Conservation (phyloP, 2,113 vertebrate species). For the Podarcis cretensis region DNA sequence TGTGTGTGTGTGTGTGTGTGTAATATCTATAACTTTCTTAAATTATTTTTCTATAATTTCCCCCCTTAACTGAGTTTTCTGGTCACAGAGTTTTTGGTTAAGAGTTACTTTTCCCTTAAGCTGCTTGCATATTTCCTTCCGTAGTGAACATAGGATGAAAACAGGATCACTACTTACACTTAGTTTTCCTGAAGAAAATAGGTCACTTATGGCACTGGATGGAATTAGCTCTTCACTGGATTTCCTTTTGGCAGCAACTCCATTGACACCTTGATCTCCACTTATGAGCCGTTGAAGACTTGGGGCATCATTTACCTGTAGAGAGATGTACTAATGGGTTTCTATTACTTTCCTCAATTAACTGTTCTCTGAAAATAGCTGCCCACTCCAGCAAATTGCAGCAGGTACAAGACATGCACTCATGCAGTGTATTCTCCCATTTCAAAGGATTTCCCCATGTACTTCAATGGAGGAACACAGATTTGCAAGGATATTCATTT, state of each 20-base stretch:
- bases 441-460: not conserved
- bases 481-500: not conserved
- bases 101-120: too few species aligned
- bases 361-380: not conserved
- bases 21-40: too few species aligned
- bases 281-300: conserved; percentile 79
- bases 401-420: not conserved
- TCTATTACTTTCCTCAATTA: not conserved
- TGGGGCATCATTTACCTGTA: conserved; percentile 76
- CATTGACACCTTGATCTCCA: conserved; percentile 59
- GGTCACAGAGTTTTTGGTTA: too few species aligned
- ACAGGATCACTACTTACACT: conserved; percentile 61
- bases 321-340: conserved; percentile 17
- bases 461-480: not conserved
- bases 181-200: conserved; percentile 69
- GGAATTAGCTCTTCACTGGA: conserved; percentile 43
- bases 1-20: too few species aligned
- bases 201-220: conserved; percentile 22
- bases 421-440: not conserved
- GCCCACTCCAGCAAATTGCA: not conserved
- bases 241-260: conserved; percentile 15
- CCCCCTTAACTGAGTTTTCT: too few species aligned
- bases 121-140: not conserved
- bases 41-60: too few species aligned
- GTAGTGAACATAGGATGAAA: not conserved